phyloP scores from a whole-genome alignment of 2,797 vertebrate species.

The Clamator glandarius region DNA sequence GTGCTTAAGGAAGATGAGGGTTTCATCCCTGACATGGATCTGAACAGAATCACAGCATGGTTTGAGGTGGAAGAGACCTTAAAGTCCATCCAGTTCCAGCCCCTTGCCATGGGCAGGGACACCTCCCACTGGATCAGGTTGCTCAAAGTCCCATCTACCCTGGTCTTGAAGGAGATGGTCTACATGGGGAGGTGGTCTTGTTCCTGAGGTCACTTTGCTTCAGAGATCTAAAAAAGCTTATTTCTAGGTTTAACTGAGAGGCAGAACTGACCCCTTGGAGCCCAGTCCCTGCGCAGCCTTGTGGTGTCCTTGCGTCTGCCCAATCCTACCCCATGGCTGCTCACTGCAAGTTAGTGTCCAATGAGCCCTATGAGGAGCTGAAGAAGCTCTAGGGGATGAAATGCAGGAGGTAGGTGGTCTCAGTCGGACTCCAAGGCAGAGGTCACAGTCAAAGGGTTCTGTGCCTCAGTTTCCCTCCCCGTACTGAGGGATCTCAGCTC shows the following conservation, averaged over 20 bases:
- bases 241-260: not conserved
- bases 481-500: accelerated
- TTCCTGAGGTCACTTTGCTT: accelerated
- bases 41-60: too few species aligned
- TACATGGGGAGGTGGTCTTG: not conserved
- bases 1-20: not conserved
- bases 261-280: accelerated
- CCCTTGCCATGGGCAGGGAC: too few species aligned
- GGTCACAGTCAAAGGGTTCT: not conserved
- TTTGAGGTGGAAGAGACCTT: too few species aligned
- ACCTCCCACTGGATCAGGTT: too few species aligned
- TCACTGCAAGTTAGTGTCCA: accelerated
- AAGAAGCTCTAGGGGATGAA: not conserved
- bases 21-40: not conserved
- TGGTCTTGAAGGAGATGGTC: too few species aligned
- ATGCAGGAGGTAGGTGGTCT: too few species aligned
- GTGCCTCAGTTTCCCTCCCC: conserved; percentile 14
- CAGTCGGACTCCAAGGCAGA: not conserved
- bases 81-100: too few species aligned
- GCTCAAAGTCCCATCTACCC: too few species aligned
- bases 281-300: accelerated
- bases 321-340: accelerated
- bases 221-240: accelerated
- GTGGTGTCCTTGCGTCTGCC: not conserved
- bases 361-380: too few species aligned